A percentile compares a stretch with the other conserved stretches of the same genome.
These are phyloP conservation scores for Casuarius casuarius DNA, from an alignment of 2,113 vertebrate genomes.

Conservation along the genomic window DNA sequence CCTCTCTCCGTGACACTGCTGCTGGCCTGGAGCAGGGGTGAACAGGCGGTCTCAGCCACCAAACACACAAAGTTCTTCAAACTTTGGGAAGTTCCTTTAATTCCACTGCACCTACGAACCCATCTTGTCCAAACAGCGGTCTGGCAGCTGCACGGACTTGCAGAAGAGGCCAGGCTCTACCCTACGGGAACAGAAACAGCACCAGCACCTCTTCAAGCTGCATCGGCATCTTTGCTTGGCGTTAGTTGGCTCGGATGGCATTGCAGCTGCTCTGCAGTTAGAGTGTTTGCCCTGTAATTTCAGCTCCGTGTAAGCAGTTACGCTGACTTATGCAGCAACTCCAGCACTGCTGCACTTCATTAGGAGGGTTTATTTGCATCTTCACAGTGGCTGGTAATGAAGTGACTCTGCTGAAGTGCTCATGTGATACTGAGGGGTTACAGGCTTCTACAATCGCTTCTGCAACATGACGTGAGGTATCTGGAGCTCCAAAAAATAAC, in stretches of 20 bases:
- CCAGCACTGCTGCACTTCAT: slow-evolving; percentile 27
- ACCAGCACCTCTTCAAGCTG: background rate
- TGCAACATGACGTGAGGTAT: slow-evolving; percentile 51
- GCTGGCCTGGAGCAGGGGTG: background rate
- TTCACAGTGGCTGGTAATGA: slow-evolving; percentile 34
- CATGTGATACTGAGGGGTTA: slow-evolving; percentile 31
- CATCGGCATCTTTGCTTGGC: background rate
- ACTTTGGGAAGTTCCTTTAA: background rate
- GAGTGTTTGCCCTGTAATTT: background rate
- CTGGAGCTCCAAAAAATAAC: background rate
- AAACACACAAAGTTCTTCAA: background rate
- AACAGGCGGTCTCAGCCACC: background rate
- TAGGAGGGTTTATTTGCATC: slow-evolving; percentile 36
- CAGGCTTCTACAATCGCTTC: background rate
- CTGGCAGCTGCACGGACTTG: background rate
- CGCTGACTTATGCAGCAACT: slow-evolving; percentile 3
- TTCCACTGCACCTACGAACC: background rate
- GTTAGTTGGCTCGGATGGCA: background rate
- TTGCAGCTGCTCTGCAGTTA: slow-evolving; percentile 20
- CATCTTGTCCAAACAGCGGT: background rate
- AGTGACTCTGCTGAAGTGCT: slow-evolving; percentile 32
- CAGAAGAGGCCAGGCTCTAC: background rate
- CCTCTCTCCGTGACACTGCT: background rate
- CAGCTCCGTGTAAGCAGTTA: background rate
- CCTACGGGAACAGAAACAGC: background rate